Percentiles rank a stretch among this genome's conserved stretches.
Evolutionary conservation across 2,797 vertebrate species (phyloP).

Genomic region (Pogoniulus pusillus): DNA sequence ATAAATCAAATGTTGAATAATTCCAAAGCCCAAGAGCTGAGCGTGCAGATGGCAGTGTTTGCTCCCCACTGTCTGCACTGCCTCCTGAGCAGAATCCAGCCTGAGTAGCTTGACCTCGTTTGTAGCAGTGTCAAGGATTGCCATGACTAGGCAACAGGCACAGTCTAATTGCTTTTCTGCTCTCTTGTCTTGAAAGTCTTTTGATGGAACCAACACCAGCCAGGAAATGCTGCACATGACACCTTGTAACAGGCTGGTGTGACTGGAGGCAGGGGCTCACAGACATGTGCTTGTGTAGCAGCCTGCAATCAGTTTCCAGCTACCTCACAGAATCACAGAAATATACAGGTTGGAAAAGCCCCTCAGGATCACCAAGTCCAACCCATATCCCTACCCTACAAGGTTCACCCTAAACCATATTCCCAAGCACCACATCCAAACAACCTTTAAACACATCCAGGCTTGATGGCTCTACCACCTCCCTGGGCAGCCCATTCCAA

Average conservation of each 20-base stretch:
- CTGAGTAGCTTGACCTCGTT: constrained; percentile 11
- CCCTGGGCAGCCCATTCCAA: no score
- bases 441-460: no score
- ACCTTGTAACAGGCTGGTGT: not conserved
- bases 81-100: constrained; percentile 29
- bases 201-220: not conserved
- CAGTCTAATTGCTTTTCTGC: not conserved
- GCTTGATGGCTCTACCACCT: no score
- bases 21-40: constrained; percentile 26
- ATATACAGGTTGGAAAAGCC: no score
- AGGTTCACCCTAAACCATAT: no score
- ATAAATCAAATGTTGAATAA: constrained; percentile 44
- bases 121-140: not conserved
- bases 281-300: not conserved
- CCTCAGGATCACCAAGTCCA: no score
- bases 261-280: not conserved
- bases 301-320: not conserved
- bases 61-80: constrained; percentile 20
- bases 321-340: not conserved
- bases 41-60: constrained; percentile 17
- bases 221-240: not conserved
- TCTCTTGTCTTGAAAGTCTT: not conserved
- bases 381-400: no score
- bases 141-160: not conserved
- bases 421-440: no score